phyloP scores from a whole-genome alignment of 2,113 vertebrate species.

The Equus przewalskii region DNA sequence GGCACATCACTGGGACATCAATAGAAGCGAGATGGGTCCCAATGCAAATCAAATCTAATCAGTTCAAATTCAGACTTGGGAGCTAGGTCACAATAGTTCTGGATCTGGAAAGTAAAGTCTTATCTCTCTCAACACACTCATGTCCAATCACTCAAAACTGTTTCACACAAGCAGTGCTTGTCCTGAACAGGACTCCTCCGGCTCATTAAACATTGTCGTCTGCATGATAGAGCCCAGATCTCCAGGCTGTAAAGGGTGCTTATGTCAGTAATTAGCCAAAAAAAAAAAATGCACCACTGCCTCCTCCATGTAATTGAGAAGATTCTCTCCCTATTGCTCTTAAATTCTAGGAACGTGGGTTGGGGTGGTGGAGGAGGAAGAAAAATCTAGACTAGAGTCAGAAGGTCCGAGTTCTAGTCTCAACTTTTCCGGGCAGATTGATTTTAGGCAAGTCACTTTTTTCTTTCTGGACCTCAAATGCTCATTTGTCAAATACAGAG shows the following conservation, averaged over 20 bases:
- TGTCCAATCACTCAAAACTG: neutral
- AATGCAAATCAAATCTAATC: neutral
- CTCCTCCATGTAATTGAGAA: neutral
- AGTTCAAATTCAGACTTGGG: neutral
- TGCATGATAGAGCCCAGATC: neutral
- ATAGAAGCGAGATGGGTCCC: neutral
- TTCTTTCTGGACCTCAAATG: neutral
- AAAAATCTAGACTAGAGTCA: neutral
- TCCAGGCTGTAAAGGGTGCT: neutral
- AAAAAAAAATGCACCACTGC: neutral
- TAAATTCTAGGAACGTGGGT: neutral
- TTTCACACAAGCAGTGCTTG: neutral
- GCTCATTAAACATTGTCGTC: neutral
- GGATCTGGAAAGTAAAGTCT: neutral
- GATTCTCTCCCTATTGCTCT: neutral
- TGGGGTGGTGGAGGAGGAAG: neutral
- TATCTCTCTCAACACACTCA: neutral
- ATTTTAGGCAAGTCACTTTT: neutral
- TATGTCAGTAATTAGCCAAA: neutral
- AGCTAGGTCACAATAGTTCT: neutral
- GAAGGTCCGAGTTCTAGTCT: neutral
- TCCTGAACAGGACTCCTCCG: neutral
- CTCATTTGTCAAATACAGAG: slow-evolving; percentile 12
- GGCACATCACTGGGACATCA: neutral
- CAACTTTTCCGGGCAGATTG: neutral